These are phyloP conservation scores for Sula dactylatra DNA, from an alignment of 2,113 vertebrate genomes.

Conservation along the genomic window DNA sequence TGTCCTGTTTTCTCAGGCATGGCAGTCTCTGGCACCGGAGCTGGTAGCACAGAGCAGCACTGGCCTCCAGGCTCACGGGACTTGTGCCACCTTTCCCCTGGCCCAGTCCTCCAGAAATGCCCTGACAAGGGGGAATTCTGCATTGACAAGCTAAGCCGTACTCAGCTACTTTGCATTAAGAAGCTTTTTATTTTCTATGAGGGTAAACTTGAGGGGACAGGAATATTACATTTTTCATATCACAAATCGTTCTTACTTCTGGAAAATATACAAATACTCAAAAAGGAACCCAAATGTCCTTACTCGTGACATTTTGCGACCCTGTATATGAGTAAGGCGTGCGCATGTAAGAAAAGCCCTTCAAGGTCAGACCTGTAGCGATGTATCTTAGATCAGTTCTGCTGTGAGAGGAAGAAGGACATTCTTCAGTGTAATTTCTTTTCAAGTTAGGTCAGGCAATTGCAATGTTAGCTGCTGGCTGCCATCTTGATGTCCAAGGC, in stretches of 20 bases:
- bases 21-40: neutral
- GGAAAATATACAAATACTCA: neutral
- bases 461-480: constrained; percentile 7
- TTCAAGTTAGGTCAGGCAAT: constrained; percentile 22
- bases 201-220: neutral
- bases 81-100: neutral
- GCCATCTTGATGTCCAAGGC: constrained; percentile 53
- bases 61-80: neutral
- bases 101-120: neutral
- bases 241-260: neutral
- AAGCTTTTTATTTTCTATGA: neutral
- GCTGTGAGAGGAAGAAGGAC: neutral
- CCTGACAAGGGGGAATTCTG: neutral
- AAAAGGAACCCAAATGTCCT: neutral
- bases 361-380: neutral
- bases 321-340: neutral
- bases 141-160: neutral
- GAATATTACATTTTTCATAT: neutral
- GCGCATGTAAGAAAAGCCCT: neutral
- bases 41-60: neutral
- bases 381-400: neutral
- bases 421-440: neutral
- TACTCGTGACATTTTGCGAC: neutral
- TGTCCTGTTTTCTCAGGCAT: neutral
- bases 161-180: neutral